Evolutionary conservation across 2,888 invertebrate species (phyloP).

Genomic region (Lepidocyrtinus sp.): DNA sequence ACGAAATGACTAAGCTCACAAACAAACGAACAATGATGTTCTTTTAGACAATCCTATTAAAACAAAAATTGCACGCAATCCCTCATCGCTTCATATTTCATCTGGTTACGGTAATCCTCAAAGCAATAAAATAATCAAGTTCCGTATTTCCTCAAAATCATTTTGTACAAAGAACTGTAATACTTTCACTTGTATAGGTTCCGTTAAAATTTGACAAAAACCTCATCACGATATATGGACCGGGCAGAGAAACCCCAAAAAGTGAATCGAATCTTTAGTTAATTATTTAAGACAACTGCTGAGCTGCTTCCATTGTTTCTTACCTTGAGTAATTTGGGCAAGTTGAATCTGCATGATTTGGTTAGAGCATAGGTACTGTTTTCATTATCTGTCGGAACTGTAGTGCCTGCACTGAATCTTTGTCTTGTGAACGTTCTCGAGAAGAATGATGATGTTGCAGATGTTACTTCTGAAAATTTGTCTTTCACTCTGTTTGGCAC

Average conservation of each 20-base stretch:
- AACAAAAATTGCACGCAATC: not conserved
- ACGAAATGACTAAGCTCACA: not conserved
- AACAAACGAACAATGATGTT: not conserved
- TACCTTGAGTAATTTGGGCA: constrained; percentile 38
- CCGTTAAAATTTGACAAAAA: not conserved
- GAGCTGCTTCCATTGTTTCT: not conserved
- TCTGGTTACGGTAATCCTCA: constrained; percentile 12
- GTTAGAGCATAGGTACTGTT: not conserved
- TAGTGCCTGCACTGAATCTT: not conserved
- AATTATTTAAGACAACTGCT: not conserved
- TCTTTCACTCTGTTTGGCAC: constrained; percentile 52
- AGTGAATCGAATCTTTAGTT: no score
- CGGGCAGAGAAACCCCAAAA: not conserved
- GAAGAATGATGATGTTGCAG: constrained; percentile 14
- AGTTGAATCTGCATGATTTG: constrained; percentile 37
- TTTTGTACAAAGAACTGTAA: not conserved
- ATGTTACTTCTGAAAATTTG: constrained; percentile 19
- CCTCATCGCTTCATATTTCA: constrained; percentile 9
- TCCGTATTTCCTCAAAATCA: not conserved
- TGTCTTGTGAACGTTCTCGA: constrained; percentile 24
- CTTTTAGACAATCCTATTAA: not conserved
- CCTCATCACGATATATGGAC: not conserved
- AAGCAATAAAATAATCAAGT: not conserved
- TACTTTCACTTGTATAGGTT: constrained; percentile 1
- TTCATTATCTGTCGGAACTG: not conserved